A percentile compares a stretch with the other conserved stretches of the same genome.
Evolutionary conservation across 2,888 invertebrate species (phyloP).

Genomic region (Epistrophe eligans): DNA sequence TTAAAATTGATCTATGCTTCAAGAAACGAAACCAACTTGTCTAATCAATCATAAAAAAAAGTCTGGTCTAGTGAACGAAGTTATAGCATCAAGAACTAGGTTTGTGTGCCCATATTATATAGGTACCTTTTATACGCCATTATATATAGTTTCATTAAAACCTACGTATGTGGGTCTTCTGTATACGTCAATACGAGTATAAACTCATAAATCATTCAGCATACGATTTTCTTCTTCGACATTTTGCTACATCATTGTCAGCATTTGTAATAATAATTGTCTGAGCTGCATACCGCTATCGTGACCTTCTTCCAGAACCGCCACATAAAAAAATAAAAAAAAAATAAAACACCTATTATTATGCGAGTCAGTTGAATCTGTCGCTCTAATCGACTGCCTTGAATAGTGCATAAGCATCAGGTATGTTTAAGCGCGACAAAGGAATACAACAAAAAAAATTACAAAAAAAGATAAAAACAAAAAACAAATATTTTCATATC

Average conservation of each 20-base stretch:
- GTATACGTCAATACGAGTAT: background rate
- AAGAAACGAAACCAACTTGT: background rate
- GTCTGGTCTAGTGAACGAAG: background rate
- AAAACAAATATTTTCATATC: conserved; percentile 31
- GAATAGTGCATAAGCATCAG: conserved; percentile 23
- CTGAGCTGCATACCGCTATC: conserved; percentile 45
- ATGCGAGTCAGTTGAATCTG: conserved; percentile 63
- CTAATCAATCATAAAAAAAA: background rate
- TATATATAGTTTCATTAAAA: background rate
- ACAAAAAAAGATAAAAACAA: conserved; percentile 11
- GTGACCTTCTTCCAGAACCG: conserved; percentile 60
- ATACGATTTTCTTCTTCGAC: conserved; percentile 34
- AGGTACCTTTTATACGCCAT: background rate
- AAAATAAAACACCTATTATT: conserved; percentile 56
- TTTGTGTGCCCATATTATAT: background rate
- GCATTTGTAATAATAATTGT: conserved; percentile 39
- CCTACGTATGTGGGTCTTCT: background rate
- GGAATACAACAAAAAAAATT: conserved; percentile 27
- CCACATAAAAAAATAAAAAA: conserved; percentile 22
- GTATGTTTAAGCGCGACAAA: conserved; percentile 39
- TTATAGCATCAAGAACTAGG: background rate
- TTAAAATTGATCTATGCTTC: background rate
- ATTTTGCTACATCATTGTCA: conserved; percentile 58
- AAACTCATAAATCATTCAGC: conserved; percentile 41
- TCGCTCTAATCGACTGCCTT: conserved; percentile 60